Conservation (phyloP, 2,113 vertebrate genomes). For the Sterrhoptilus dennistouni region DNA sequence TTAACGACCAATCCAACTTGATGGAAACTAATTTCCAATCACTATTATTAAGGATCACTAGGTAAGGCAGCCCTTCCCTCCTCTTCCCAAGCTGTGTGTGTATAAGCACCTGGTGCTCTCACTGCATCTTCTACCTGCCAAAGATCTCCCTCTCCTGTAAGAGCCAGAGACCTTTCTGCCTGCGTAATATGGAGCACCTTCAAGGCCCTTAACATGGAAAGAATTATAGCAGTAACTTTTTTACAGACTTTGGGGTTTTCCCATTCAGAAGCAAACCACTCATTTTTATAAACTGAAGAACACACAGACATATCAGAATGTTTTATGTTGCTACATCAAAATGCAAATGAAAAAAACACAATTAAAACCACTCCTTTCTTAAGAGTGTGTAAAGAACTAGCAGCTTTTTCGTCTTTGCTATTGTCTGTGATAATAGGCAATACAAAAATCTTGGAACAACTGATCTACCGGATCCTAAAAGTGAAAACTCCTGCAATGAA, state of each 20-base stretch:
- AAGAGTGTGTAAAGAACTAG: background rate
- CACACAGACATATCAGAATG: background rate
- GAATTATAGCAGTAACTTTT: background rate
- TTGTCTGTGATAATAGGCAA: background rate
- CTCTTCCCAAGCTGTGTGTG: background rate
- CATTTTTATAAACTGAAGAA: background rate
- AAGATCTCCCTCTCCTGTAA: background rate
- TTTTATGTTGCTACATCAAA: background rate
- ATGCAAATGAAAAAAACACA: background rate
- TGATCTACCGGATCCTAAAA: background rate
- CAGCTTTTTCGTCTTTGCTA: background rate
- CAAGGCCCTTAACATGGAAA: background rate
- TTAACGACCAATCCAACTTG: background rate
- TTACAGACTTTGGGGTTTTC: fast-evolving
- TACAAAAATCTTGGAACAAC: background rate
- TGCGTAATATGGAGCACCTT: background rate
- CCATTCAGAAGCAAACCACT: background rate
- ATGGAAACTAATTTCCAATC: background rate
- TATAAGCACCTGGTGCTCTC: background rate
- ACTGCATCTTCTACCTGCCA: background rate
- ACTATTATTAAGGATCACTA: background rate
- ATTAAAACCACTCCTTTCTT: background rate
- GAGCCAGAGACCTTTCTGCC: background rate
- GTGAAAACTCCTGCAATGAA: background rate
- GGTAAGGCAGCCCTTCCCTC: background rate